Evolutionary conservation across 2,888 invertebrate species (phyloP).

Genomic region (Phyto melanocephala): DNA sequence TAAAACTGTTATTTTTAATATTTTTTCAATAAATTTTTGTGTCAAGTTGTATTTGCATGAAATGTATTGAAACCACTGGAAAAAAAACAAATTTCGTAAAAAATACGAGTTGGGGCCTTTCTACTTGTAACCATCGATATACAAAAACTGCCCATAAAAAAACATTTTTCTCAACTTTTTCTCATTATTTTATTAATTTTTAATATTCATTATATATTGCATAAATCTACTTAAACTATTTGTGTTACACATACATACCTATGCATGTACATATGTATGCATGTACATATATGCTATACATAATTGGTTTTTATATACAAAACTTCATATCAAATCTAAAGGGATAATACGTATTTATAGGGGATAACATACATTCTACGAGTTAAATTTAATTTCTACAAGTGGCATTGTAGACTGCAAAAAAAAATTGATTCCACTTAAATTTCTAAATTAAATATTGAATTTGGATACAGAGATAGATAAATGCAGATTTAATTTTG

Average conservation of each 20-base stretch:
- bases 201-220: background rate
- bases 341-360: background rate
- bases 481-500: constrained; percentile 47
- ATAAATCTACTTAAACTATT: constrained; percentile 46
- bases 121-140: too few relatives aligned
- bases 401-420: constrained; percentile 5
- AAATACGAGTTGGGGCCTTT: too few relatives aligned
- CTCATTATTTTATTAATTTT: constrained; percentile 27
- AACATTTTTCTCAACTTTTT: constrained; percentile 2
- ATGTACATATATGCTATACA: constrained; percentile 11
- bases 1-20: too few relatives aligned
- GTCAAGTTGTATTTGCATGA: too few relatives aligned
- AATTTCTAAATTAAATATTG: background rate
- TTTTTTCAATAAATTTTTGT: too few relatives aligned
- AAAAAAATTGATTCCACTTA: constrained; percentile 16
- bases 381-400: background rate
- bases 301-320: constrained; percentile 37
- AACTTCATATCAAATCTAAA: constrained; percentile 8
- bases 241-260: constrained; percentile 36
- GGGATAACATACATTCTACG: background rate
- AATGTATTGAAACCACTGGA: too few relatives aligned
- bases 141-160: background rate
- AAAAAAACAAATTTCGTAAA: too few relatives aligned
- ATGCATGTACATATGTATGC: too few relatives aligned
- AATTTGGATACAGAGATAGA: background rate